Conservation (phyloP, 2,888 invertebrate genomes). For the Heliothis peltigera region DNA sequence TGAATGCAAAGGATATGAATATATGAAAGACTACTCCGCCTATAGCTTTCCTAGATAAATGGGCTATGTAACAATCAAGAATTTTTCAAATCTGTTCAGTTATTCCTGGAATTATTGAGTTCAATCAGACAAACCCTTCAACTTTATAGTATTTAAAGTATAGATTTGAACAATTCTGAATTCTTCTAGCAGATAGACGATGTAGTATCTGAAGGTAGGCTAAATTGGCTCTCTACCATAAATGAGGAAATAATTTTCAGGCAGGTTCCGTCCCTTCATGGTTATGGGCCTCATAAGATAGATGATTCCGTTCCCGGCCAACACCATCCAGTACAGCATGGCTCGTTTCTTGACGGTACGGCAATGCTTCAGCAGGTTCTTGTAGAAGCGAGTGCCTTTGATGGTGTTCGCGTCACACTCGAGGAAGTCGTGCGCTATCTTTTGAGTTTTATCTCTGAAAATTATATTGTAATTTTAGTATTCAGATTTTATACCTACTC, state of each 20-base stretch:
- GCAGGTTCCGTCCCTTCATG: conserved; percentile 47
- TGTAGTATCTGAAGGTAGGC: no score
- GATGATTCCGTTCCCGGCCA: conserved; percentile 46
- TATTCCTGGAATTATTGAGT: no score
- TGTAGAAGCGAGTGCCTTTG: conserved; percentile 57
- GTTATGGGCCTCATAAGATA: conserved; percentile 47
- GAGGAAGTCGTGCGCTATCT: conserved; percentile 58
- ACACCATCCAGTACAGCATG: conserved; percentile 53
- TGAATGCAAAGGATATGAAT: no score
- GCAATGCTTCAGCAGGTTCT: conserved; percentile 50
- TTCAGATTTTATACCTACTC: neutral
- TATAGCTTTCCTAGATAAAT: no score
- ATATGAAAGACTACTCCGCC: no score
- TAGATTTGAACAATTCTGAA: no score
- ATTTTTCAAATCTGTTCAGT: no score
- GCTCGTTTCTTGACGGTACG: conserved; percentile 54
- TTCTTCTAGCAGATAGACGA: no score
- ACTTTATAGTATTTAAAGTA: no score
- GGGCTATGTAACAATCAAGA: no score
- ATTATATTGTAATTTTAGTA: neutral
- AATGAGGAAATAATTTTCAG: conserved; percentile 53
- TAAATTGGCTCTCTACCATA: conserved; percentile 43
- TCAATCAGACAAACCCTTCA: no score
- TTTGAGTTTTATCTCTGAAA: conserved; percentile 55
- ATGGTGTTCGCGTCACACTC: conserved; percentile 56